phyloP scores from a whole-genome alignment of 2,888 invertebrate genomes.

The Aspidapion aeneum region DNA sequence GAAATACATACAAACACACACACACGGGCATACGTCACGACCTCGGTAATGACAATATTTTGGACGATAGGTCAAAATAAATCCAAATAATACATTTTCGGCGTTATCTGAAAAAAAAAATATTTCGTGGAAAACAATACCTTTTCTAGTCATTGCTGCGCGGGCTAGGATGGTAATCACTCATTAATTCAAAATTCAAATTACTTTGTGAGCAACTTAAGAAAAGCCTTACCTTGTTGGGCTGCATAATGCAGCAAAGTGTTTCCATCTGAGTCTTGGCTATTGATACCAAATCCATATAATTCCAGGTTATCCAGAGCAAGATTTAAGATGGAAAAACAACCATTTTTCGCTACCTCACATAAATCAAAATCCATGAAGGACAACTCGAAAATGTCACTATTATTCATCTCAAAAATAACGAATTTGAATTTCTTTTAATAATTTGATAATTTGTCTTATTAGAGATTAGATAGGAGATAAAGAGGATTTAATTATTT shows the following conservation, averaged over 20 bases:
- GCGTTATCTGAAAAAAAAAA: too few species aligned
- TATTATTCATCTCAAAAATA: not conserved
- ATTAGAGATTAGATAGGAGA: not conserved
- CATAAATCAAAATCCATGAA: constrained; percentile 32
- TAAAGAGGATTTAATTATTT: not conserved
- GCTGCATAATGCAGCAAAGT: constrained; percentile 31
- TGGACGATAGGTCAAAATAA: too few species aligned
- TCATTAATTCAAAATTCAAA: too few species aligned
- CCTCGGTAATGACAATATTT: too few species aligned
- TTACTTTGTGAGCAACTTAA: too few species aligned
- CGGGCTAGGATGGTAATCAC: too few species aligned
- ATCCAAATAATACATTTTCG: too few species aligned
- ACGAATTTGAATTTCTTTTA: not conserved
- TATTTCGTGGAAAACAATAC: too few species aligned
- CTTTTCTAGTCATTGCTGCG: too few species aligned
- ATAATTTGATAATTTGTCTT: not conserved
- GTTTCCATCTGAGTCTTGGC: constrained; percentile 28
- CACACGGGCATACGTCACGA: too few species aligned
- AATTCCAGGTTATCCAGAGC: constrained; percentile 31
- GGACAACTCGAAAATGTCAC: constrained; percentile 8
- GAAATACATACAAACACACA: too few species aligned
- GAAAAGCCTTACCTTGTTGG: constrained; percentile 24
- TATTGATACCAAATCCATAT: constrained; percentile 31
- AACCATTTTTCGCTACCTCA: constrained; percentile 29
- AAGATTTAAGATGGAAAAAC: constrained; percentile 28